A percentile compares a stretch with the other conserved stretches of the same genome.
Conservation (phyloP, 1,140 invertebrate species). For the Leptoteleia sp. region DNA sequence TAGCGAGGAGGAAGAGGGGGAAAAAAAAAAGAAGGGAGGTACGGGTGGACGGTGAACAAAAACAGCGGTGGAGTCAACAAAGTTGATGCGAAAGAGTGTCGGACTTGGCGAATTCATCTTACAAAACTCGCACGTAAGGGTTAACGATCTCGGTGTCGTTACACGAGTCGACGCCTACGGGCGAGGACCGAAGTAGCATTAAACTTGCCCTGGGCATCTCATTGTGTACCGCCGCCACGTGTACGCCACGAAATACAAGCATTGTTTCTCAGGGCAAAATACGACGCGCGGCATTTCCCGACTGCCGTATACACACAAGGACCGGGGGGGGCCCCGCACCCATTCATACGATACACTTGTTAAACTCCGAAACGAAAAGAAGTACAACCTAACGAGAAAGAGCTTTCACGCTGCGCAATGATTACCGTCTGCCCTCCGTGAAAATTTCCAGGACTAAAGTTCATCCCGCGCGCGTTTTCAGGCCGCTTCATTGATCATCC, state of each 20-base stretch:
- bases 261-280: conserved; percentile 63
- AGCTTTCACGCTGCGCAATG: conserved; percentile 33
- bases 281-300: conserved; percentile 53
- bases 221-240: conserved; percentile 58
- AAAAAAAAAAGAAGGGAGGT: conserved; percentile 3
- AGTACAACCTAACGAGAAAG: conserved; percentile 39
- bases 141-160: conserved; percentile 62
- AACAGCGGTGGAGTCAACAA: conserved; percentile 31
- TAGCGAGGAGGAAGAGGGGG: not conserved
- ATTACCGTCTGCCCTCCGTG: conserved; percentile 22
- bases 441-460: conserved; percentile 29
- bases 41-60: conserved; percentile 7
- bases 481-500: conserved; percentile 41
- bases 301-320: conserved; percentile 37
- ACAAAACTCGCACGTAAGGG: conserved; percentile 64
- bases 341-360: conserved; percentile 61
- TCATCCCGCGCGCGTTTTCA: conserved; percentile 10
- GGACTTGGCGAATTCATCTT: conserved; percentile 58
- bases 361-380: conserved; percentile 53
- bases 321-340: conserved; percentile 23
- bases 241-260: conserved; percentile 56
- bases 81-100: conserved; percentile 48
- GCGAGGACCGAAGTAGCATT: conserved; percentile 59
- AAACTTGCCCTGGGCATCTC: conserved; percentile 65
- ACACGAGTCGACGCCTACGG: conserved; percentile 61